A percentile compares a stretch with the other conserved stretches of the same genome.
These are phyloP conservation scores for Epirrita christyi DNA, from an alignment of 2,888 invertebrate genomes.

Conservation along the genomic window DNA sequence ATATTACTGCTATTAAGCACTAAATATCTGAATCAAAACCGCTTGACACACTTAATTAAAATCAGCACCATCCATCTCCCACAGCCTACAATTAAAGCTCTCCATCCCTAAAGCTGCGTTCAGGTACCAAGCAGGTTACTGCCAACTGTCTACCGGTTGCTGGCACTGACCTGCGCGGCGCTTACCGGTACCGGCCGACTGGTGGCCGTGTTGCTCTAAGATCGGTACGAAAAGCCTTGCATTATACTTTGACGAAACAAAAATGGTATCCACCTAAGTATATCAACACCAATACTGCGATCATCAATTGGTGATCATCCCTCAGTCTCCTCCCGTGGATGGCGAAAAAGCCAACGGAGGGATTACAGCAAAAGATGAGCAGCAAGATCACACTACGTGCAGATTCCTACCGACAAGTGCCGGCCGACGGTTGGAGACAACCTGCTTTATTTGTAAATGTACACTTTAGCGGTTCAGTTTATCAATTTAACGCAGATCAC, in stretches of 20 bases:
- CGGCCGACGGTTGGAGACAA: neutral
- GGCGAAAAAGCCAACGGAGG: no score
- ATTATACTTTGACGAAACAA: no score
- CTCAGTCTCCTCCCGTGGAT: no score
- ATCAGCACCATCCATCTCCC: conserved; percentile 22
- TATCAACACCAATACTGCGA: no score
- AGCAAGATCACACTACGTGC: neutral
- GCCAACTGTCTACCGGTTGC: neutral
- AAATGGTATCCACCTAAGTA: no score
- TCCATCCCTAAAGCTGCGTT: conserved; percentile 6
- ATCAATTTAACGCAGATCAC: conserved; percentile 29
- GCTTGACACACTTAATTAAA: conserved; percentile 18
- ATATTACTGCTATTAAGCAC: no score
- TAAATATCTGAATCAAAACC: neutral
- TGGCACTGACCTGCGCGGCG: no score
- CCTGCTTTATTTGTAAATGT: neutral
- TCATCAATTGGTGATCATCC: no score
- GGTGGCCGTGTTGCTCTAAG: no score
- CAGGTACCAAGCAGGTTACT: neutral
- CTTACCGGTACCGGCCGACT: no score
- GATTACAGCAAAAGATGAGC: no score
- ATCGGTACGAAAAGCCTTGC: no score
- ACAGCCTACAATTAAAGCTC: conserved; percentile 18
- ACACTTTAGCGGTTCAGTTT: conserved; percentile 7
- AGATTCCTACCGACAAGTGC: neutral